Evolutionary conservation across 2,888 invertebrate species (phyloP).

Genomic region (Nomada ruficornis): DNA sequence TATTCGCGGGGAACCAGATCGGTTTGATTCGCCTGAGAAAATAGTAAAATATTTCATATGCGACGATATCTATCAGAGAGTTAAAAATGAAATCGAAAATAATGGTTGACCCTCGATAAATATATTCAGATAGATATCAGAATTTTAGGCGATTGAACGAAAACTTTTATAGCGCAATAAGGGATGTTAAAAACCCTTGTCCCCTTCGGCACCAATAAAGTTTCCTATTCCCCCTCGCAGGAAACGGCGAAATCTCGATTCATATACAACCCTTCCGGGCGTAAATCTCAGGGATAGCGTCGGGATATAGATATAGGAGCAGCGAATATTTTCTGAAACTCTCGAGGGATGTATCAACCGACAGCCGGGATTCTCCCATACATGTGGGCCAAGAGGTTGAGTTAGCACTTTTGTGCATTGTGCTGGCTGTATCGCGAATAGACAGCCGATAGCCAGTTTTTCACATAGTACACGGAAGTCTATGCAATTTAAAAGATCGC

Average conservation of each 20-base stretch:
- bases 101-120: too few species aligned
- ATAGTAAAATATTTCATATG: background rate
- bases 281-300: constrained; percentile 50
- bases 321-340: constrained; percentile 45
- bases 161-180: background rate
- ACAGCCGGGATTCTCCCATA: constrained; percentile 34
- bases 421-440: constrained; percentile 27
- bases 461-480: constrained; percentile 2
- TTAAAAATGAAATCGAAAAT: too few species aligned
- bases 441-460: constrained; percentile 27
- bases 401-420: constrained; percentile 24
- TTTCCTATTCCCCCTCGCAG: constrained; percentile 50
- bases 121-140: background rate
- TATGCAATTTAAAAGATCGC: background rate
- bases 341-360: constrained; percentile 59
- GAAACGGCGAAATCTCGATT: constrained; percentile 50
- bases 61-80: background rate
- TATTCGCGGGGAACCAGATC: background rate
- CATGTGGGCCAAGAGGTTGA: constrained; percentile 59
- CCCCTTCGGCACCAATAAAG: constrained; percentile 46
- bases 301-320: constrained; percentile 22
- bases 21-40: background rate
- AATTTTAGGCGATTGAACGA: background rate
- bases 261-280: constrained; percentile 35
- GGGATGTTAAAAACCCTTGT: constrained; percentile 12